Evolutionary conservation across 2,113 vertebrate species (phyloP).

Genomic region (Canis aureus): DNA sequence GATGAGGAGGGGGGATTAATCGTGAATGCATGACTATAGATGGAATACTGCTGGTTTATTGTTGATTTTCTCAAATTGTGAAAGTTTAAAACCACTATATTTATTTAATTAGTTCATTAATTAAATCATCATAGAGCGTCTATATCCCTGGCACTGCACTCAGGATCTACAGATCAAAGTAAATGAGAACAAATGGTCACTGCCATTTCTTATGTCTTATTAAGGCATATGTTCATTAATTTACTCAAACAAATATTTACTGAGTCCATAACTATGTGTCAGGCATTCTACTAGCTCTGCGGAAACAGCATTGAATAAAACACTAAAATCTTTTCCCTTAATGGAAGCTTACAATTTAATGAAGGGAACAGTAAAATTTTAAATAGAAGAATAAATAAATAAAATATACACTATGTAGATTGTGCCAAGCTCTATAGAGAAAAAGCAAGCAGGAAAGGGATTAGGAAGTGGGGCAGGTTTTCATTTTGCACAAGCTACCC

Average conservation of each 20-base stretch:
- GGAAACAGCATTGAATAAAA: background rate
- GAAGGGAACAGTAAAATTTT: background rate
- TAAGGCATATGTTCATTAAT: background rate
- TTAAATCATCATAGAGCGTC: background rate
- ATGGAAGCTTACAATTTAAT: background rate
- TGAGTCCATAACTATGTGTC: background rate
- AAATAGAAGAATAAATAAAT: background rate
- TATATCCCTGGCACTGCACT: background rate
- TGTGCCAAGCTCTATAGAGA: background rate
- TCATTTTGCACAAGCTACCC: background rate
- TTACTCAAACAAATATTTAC: background rate
- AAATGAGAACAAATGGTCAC: background rate
- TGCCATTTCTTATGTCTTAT: background rate
- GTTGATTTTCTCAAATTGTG: background rate
- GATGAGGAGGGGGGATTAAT: background rate
- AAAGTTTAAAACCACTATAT: slow-evolving; percentile 14
- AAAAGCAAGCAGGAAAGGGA: background rate
- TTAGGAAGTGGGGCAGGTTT: background rate
- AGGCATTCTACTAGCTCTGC: background rate
- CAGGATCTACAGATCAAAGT: background rate
- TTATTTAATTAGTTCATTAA: slow-evolving; percentile 23
- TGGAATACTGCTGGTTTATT: background rate
- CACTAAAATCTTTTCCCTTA: background rate
- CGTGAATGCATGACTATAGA: background rate
- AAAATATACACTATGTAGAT: background rate